A percentile compares a stretch with the other conserved stretches of the same genome.
phyloP scores from a whole-genome alignment of 64 coral and sea anemone genomes.

The Pachyseris speciosa region DNA sequence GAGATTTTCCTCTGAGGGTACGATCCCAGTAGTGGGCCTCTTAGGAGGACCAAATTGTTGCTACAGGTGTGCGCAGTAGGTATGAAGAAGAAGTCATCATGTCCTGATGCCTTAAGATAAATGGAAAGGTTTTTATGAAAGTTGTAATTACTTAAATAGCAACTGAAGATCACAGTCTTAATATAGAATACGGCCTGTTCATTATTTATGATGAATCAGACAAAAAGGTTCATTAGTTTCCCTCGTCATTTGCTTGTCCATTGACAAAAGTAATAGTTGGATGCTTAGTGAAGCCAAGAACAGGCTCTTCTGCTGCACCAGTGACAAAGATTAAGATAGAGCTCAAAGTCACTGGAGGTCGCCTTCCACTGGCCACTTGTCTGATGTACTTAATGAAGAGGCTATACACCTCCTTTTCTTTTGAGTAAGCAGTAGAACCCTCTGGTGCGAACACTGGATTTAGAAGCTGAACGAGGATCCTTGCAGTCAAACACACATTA shows the following conservation, averaged over 20 bases:
- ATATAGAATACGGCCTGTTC: no score
- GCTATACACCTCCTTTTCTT: slow-evolving; percentile 33
- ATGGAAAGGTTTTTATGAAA: background rate
- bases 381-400: slow-evolving; percentile 37
- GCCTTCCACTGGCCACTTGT: slow-evolving; percentile 45
- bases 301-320: slow-evolving; percentile 63
- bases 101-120: background rate
- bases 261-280: slow-evolving; percentile 43
- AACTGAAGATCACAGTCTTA: no score
- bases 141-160: no score
- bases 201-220: no score
- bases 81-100: background rate
- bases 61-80: slow-evolving; percentile 28
- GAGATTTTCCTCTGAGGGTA: slow-evolving; percentile 38
- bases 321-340: slow-evolving; percentile 53
- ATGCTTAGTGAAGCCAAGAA: slow-evolving; percentile 46
- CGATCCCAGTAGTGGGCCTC: background rate
- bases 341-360: background rate
- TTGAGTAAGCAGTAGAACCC: slow-evolving; percentile 20
- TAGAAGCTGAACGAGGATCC: slow-evolving; percentile 6
- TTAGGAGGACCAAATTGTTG: slow-evolving; percentile 33
- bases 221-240: no score
- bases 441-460: slow-evolving; percentile 17
- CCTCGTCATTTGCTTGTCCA: background rate
- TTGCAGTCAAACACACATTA: background rate